Base-by-base conservation (phyloP, 2,888 invertebrate genomes). In the Buathra laborator region DNA sequence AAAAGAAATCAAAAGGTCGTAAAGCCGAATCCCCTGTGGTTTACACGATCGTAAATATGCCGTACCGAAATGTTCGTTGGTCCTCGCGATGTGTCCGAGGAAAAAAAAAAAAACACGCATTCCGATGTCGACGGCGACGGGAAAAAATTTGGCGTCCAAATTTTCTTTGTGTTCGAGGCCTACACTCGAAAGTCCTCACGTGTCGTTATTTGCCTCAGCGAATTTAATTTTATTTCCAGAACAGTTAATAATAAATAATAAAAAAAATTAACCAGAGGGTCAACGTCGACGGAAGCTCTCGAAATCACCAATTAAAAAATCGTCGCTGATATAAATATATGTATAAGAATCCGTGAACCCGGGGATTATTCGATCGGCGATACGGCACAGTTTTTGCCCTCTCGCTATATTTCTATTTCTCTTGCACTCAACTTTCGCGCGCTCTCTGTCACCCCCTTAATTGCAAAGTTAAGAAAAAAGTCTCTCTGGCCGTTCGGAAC, bases 11-110 rank as follows among this genome's bases (percentile, higher is more conserved):
- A 84, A 81, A 82, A 74, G 7, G 77, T 82, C 79, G 68, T 83
- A 86, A 86, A 83, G 79, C 37, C 86, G 81, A 82, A 86, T 84
- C 82, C 78, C 74, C 81, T 48, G 70, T 74, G 78, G 78, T 43
- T 75, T 74, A 75, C 85, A 71, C 71, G 66, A 79, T 48, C 85
- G 81, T 85, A 85, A 85, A 85, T 79, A 82, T 66, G 81, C 53
- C 75, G 56, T 14, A 16, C 53, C 32, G 66, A 44, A 77, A 75
- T 72, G 62, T 74, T 72, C 74, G 85, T 68, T 77, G 24, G 29
- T 59, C 62, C 7, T 10, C 12, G 32, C 12, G n/a, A 29, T 70
- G 75, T 16, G 37, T 37, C 5, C 37, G 37, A 37, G 6, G n/a
- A n/a, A 37, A 9, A 37, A 37, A 37, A 37, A 37, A 37, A 37